Conservation (phyloP, 2,888 invertebrate species). For the Catocala fraxini region DNA sequence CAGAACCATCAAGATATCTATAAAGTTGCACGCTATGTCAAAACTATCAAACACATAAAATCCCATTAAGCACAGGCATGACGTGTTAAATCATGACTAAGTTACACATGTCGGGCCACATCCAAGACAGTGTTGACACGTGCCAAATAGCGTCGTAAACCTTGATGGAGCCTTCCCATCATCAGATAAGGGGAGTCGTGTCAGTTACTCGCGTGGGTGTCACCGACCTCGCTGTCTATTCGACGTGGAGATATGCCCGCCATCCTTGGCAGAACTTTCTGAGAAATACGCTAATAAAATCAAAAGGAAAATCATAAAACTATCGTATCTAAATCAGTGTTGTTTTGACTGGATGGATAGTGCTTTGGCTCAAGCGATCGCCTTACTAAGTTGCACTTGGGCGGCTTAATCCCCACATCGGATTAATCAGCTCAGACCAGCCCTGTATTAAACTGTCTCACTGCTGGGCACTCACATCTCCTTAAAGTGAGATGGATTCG, state of each 20-base stretch:
- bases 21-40: not conserved
- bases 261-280: not conserved
- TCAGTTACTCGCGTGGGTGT: conserved; percentile 20
- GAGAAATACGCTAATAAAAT: not conserved
- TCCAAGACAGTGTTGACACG: not conserved
- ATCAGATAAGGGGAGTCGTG: conserved; percentile 17
- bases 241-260: not conserved
- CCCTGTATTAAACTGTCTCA: too few relatives aligned
- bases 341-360: too few relatives aligned
- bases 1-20: not conserved
- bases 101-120: not conserved
- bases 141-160: conserved; percentile 15
- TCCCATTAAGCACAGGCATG: not conserved
- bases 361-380: too few relatives aligned
- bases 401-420: too few relatives aligned
- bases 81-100: not conserved
- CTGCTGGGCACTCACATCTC: too few relatives aligned
- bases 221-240: conserved; percentile 21
- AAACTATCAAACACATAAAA: not conserved
- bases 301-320: too few relatives aligned
- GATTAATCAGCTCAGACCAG: too few relatives aligned
- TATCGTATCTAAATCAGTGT: too few relatives aligned
- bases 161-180: conserved; percentile 23
- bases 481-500: too few relatives aligned
- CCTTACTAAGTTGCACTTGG: too few relatives aligned